Percentiles rank a stretch among this genome's conserved stretches.
Evolutionary conservation across 2,797 vertebrate genomes (phyloP).

Genomic region (Dromococcyx pavoninus): DNA sequence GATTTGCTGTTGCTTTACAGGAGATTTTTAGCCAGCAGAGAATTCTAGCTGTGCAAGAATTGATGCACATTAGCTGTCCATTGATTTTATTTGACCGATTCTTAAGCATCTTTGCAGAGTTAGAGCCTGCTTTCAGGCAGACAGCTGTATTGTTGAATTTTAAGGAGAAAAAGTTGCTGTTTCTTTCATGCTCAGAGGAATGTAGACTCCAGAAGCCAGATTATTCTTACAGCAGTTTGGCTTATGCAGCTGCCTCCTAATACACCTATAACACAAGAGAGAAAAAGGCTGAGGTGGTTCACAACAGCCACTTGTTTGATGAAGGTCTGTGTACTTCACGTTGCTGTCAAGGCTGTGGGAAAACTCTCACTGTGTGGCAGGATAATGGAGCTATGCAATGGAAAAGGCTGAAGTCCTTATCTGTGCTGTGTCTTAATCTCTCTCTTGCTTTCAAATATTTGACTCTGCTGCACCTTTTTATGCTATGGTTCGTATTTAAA

Average conservation of each 20-base stretch:
- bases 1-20: background rate
- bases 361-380: background rate
- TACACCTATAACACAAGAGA: background rate
- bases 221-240: background rate
- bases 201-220: background rate
- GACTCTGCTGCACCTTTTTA: background rate
- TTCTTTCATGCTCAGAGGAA: background rate
- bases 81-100: background rate
- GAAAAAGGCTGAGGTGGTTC: background rate
- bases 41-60: background rate
- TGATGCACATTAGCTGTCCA: background rate
- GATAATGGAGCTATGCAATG: background rate
- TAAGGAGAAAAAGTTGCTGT: background rate
- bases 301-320: background rate
- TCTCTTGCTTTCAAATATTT: background rate
- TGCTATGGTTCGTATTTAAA: background rate
- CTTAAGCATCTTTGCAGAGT: background rate
- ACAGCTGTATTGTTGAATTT: background rate
- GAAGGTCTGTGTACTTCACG: background rate
- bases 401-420: background rate
- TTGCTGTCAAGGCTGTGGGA: conserved; percentile 32
- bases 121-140: background rate
- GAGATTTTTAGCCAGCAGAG: background rate
- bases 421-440: background rate
- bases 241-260: background rate